Conservation (phyloP, 2,797 vertebrate species). For the Sebastes oblongus region DNA sequence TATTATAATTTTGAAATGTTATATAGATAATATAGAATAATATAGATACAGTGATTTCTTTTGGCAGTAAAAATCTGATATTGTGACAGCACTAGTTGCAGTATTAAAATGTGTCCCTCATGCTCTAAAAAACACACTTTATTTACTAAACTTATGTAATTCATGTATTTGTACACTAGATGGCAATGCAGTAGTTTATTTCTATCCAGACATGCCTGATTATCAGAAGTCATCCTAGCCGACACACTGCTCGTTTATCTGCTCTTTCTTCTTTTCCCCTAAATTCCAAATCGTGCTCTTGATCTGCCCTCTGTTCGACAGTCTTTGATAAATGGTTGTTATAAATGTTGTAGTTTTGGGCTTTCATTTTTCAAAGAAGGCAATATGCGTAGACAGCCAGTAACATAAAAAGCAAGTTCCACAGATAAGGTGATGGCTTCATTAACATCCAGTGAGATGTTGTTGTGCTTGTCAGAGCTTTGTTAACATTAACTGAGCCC, state of each 20-base stretch:
- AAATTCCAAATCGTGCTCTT: background rate
- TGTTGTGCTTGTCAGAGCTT: constrained; percentile 31
- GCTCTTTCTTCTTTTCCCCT: background rate
- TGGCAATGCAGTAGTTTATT: constrained; percentile 61
- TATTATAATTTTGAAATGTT: too few relatives aligned
- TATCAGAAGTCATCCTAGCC: background rate
- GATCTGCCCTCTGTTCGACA: constrained; percentile 2
- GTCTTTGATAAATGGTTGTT: constrained; percentile 9
- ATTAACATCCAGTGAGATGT: constrained; percentile 37
- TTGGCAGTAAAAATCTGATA: too few relatives aligned
- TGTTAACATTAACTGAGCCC: constrained; percentile 34
- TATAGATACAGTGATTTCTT: too few relatives aligned
- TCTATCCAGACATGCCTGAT: background rate
- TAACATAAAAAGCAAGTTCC: background rate
- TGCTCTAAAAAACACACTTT: background rate
- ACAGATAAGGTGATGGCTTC: constrained; percentile 41
- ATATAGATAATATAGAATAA: too few relatives aligned
- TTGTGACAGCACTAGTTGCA: background rate
- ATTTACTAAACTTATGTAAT: constrained; percentile 11
- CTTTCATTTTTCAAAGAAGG: constrained; percentile 5
- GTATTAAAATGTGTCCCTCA: background rate
- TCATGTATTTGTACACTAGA: constrained; percentile 66
- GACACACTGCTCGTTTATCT: background rate
- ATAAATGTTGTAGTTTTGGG: background rate
- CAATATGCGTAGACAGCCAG: background rate